A percentile compares a stretch with the other conserved stretches of the same genome.
Evolutionary conservation across 1,140 invertebrate species (phyloP).

Genomic region (Semibalanus balanoides): DNA sequence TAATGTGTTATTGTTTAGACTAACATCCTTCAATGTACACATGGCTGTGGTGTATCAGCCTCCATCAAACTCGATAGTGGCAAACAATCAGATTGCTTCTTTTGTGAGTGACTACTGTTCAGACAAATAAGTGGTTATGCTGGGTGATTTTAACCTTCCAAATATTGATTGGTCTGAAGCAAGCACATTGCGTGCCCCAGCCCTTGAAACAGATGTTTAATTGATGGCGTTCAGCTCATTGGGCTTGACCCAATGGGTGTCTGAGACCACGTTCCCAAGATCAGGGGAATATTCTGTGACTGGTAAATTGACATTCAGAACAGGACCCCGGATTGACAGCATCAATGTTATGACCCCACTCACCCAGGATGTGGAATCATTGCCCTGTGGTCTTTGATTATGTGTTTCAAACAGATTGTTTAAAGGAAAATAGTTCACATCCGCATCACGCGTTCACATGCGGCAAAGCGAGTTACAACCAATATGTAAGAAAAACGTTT

Average conservation of each 20-base stretch:
- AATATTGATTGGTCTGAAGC: no score
- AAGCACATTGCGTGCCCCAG: not conserved
- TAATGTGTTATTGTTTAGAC: not conserved
- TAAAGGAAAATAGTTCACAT: no score
- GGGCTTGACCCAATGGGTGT: slow-evolving; percentile 1
- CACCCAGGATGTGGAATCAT: slow-evolving; percentile 4
- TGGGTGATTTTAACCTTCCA: slow-evolving; percentile 9
- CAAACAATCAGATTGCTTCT: not conserved
- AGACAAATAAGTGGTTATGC: slow-evolving; percentile 7
- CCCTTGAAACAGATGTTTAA: not conserved
- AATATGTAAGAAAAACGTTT: no score
- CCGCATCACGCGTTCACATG: no score
- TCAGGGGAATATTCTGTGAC: slow-evolving; percentile 7
- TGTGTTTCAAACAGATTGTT: no score
- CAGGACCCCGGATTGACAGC: slow-evolving; percentile 6
- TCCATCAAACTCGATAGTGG: not conserved
- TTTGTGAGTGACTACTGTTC: slow-evolving; percentile 3
- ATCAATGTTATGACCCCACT: not conserved
- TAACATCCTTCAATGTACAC: slow-evolving; percentile 1
- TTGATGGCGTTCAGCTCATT: not conserved
- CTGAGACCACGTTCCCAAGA: not conserved
- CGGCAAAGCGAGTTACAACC: no score
- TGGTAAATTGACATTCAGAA: slow-evolving; percentile 9
- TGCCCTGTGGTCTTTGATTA: slow-evolving; percentile 9
- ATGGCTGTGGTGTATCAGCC: slow-evolving; percentile 2